A percentile compares a stretch with the other conserved stretches of the same genome.
phyloP scores from a whole-genome alignment of 1,140 invertebrate genomes.

The Caenorhabditis inopinata region DNA sequence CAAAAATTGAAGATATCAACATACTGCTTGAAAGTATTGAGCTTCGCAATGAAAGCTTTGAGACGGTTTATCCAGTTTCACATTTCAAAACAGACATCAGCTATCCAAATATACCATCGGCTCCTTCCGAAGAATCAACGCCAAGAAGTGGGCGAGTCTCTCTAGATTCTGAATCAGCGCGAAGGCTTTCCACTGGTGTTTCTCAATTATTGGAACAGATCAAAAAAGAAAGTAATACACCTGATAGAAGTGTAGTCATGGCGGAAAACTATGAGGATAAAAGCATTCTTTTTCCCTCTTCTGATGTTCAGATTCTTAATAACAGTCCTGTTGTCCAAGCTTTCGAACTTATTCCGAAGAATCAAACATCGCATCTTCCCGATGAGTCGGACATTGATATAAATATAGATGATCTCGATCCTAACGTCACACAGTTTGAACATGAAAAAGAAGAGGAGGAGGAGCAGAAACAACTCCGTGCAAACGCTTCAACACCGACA shows the following conservation, averaged over 20 bases:
- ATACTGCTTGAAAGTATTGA: not conserved
- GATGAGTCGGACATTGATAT: not conserved
- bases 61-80: not conserved
- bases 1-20: not conserved
- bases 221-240: not conserved
- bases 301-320: too few relatives aligned
- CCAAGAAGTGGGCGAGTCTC: not conserved
- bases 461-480: not conserved
- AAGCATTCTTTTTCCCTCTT: too few relatives aligned
- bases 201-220: not conserved
- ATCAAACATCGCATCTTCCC: not conserved
- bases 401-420: not conserved
- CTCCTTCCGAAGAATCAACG: not conserved
- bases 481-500: not conserved
- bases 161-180: not conserved
- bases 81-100: not conserved
- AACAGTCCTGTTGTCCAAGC: too few relatives aligned
- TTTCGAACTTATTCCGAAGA: too few relatives aligned
- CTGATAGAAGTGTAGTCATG: not conserved
- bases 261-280: too few relatives aligned
- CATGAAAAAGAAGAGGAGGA: constrained; percentile 10
- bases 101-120: not conserved
- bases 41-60: not conserved
- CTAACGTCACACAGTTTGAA: not conserved
- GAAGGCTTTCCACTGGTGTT: not conserved